These are phyloP conservation scores for Gadus macrocephalus DNA, from an alignment of 2,113 vertebrate species.

Conservation along the genomic window DNA sequence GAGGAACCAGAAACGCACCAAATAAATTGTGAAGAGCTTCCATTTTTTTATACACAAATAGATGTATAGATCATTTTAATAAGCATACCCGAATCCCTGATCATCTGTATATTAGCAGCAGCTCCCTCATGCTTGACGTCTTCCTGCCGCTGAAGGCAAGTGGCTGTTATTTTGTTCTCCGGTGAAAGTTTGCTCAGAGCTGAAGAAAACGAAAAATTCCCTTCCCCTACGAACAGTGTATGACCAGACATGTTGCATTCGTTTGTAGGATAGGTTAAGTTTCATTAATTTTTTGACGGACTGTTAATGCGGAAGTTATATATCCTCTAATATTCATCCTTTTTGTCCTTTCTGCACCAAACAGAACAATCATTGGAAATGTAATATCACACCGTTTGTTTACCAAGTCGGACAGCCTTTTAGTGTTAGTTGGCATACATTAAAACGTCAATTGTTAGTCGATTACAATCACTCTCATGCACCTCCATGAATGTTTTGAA, in stretches of 20 bases:
- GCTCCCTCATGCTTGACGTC: slow-evolving; percentile 61
- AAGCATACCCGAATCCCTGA: slow-evolving; percentile 74
- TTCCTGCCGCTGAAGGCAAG: slow-evolving; percentile 75
- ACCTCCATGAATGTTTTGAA: neutral
- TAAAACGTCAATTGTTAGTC: neutral
- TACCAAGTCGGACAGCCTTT: too few species aligned
- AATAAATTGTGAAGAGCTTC: neutral
- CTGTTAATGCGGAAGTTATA: too few species aligned
- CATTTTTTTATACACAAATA: neutral
- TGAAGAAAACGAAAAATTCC: slow-evolving; percentile 90
- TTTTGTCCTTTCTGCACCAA: too few species aligned
- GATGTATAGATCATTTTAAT: neutral
- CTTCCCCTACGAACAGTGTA: slow-evolving; percentile 86
- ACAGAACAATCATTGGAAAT: too few species aligned
- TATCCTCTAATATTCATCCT: too few species aligned
- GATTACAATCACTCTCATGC: neutral
- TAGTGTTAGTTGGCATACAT: too few species aligned
- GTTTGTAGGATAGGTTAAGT: too few species aligned
- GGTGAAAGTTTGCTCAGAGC: slow-evolving; percentile 54
- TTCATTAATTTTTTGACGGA: too few species aligned
- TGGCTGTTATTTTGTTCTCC: slow-evolving; percentile 69
- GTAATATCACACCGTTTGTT: too few species aligned
- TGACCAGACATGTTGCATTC: slow-evolving; percentile 39
- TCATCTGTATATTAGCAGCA: slow-evolving; percentile 65
- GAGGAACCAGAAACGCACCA: neutral